Evolutionary conservation across 2,113 vertebrate genomes (phyloP).

Genomic region (Pongo pygmaeus): DNA sequence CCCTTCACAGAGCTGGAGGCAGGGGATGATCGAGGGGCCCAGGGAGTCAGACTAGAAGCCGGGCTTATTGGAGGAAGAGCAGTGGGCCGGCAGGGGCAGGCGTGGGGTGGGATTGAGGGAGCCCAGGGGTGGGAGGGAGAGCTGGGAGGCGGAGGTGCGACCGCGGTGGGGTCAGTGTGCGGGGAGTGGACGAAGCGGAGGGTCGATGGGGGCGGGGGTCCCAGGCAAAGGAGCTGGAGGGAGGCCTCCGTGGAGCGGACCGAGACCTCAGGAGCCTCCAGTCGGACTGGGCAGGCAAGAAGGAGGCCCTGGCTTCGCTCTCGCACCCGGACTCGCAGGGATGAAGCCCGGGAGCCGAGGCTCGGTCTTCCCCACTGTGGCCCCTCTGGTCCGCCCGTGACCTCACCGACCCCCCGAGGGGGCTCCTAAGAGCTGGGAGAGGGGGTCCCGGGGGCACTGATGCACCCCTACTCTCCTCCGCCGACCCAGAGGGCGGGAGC

Average conservation of each 20-base stretch:
- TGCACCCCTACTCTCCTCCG: not conserved
- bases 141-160: not conserved
- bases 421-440: not conserved
- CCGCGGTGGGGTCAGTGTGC: rapidly evolving
- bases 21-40: not conserved
- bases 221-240: not conserved
- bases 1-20: not conserved
- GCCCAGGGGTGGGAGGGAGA: not conserved
- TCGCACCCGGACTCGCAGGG: not conserved
- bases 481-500: not conserved
- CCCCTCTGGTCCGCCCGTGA: not conserved
- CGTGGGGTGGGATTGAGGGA: not conserved
- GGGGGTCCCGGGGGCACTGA: not conserved
- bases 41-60: not conserved
- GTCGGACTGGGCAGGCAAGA: not conserved
- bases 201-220: not conserved
- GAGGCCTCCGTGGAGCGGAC: not conserved
- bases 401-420: not conserved
- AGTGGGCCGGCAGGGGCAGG: rapidly evolving
- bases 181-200: not conserved
- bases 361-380: not conserved
- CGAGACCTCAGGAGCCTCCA: not conserved
- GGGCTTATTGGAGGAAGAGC: not conserved
- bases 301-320: not conserved
- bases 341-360: not conserved